phyloP scores from a whole-genome alignment of 2,888 invertebrate species.

The Chironomus riparius region DNA sequence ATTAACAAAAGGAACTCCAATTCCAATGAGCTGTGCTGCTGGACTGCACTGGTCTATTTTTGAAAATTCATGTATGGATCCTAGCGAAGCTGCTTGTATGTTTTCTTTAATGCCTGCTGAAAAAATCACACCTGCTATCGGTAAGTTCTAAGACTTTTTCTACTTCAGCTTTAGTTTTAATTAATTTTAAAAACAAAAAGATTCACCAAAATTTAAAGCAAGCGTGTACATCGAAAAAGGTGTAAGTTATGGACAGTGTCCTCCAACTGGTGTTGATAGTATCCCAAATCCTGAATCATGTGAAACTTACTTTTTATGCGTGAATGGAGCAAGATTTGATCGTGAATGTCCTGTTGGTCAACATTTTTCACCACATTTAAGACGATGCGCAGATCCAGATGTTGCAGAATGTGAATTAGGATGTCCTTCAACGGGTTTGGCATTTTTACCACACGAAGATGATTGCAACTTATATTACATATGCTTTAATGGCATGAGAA shows the following conservation, averaged over 20 bases:
- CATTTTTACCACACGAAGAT: constrained; percentile 3
- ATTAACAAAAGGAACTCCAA: neutral
- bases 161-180: no score
- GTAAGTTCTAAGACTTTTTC: no score
- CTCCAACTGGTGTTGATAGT: neutral
- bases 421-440: neutral
- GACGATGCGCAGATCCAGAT: neutral
- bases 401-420: neutral
- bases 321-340: neutral
- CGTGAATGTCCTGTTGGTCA: neutral
- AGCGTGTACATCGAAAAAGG: no score
- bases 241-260: neutral
- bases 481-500: neutral
- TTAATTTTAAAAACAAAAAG: no score
- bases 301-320: neutral
- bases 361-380: neutral
- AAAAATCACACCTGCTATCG: neutral
- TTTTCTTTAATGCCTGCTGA: neutral
- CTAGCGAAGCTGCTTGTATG: neutral
- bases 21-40: constrained; percentile 1
- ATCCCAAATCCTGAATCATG: neutral
- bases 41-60: constrained; percentile 1
- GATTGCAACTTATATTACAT: constrained; percentile 11
- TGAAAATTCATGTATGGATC: neutral
- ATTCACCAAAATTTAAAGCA: no score